Conservation (phyloP, 2,888 invertebrate genomes). For the Lagria hirta region DNA sequence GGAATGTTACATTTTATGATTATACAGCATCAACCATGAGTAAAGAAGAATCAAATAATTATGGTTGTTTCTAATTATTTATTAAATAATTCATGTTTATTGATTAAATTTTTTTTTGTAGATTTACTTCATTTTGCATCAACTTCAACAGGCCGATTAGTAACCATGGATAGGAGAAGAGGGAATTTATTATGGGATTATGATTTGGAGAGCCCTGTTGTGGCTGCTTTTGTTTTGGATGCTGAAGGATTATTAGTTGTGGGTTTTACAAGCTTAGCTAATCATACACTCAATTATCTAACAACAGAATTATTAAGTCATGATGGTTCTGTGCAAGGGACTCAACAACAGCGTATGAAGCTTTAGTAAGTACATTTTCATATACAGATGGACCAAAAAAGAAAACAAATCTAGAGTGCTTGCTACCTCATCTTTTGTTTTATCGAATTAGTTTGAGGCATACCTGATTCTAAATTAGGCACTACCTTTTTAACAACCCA, state of each 20-base stretch:
- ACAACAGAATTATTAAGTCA: conserved; percentile 46
- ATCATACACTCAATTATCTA: conserved; percentile 74
- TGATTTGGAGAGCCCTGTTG: conserved; percentile 85
- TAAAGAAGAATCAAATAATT: conserved; percentile 74
- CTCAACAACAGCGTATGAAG: conserved; percentile 55
- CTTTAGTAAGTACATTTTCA: conserved; percentile 54
- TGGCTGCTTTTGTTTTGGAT: conserved; percentile 81
- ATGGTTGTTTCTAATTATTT: too few species aligned
- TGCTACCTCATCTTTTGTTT: too few species aligned
- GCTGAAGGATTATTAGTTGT: conserved; percentile 77
- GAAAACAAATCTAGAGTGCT: conserved; percentile 53
- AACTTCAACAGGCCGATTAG: conserved; percentile 82
- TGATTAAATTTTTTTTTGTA: conserved; percentile 45
- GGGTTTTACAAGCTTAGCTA: conserved; percentile 87
- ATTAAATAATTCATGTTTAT: conserved; percentile 3
- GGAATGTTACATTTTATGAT: conserved; percentile 97
- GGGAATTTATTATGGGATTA: conserved; percentile 85
- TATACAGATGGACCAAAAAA: conserved; percentile 4
- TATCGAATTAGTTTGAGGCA: too few species aligned
- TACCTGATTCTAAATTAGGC: too few species aligned
- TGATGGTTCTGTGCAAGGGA: conserved; percentile 46
- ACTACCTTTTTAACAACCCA: too few species aligned
- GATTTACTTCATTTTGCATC: conserved; percentile 88
- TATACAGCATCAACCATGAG: conserved; percentile 85
- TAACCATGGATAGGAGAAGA: conserved; percentile 80